phyloP scores from a whole-genome alignment of 2,113 vertebrate species.

The Salvelinus fontinalis region DNA sequence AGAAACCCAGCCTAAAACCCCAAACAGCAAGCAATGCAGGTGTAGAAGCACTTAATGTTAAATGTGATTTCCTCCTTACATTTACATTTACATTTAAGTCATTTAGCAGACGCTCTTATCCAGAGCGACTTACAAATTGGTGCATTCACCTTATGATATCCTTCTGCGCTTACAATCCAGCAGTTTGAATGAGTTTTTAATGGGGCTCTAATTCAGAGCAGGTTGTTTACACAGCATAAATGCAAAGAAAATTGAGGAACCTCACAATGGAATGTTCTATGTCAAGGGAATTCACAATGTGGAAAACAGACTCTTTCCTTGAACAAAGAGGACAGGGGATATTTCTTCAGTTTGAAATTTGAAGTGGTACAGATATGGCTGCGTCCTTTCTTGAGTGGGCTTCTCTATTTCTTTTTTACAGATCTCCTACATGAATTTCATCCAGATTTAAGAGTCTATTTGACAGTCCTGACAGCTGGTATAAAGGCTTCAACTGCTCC shows the following conservation, averaged over 20 bases:
- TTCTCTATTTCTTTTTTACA: constrained; percentile 5
- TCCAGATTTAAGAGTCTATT: constrained; percentile 40
- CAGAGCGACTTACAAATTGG: too few species aligned
- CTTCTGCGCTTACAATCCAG: neutral
- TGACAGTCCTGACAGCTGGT: constrained; percentile 29
- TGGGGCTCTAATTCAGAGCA: neutral
- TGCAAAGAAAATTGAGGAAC: neutral
- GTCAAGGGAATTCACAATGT: neutral
- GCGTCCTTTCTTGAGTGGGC: neutral
- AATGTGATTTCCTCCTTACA: neutral
- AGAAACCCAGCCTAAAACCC: too few species aligned
- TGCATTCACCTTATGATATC: too few species aligned
- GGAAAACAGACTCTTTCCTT: neutral
- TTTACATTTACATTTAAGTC: too few species aligned
- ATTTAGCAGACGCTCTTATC: too few species aligned
- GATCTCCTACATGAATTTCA: constrained; percentile 23
- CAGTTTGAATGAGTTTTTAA: neutral
- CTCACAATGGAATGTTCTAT: neutral
- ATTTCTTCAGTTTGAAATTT: neutral
- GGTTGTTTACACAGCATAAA: constrained; percentile 1
- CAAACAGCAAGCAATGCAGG: too few species aligned
- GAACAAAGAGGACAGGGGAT: neutral
- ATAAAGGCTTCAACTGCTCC: constrained; percentile 17
- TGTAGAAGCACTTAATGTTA: too few species aligned
- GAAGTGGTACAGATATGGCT: neutral